Evolutionary conservation across 2,888 invertebrate genomes (phyloP).

Genomic region (Itoplectis maculator): DNA sequence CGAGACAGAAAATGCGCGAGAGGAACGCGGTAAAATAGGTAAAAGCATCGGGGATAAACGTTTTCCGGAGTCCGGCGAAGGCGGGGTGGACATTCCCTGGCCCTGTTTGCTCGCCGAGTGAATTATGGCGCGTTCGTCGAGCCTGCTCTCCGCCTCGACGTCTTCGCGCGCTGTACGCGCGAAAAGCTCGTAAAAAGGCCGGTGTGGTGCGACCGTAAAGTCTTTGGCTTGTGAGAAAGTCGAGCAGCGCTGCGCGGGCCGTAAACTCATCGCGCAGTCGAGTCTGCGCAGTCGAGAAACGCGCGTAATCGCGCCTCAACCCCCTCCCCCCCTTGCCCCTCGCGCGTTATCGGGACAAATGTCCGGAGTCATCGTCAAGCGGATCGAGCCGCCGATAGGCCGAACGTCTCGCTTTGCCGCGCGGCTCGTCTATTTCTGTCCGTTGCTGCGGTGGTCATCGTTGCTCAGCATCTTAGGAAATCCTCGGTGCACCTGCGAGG

Average conservation of each 20-base stretch:
- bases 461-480: conserved; percentile 48
- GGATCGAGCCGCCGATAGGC: conserved; percentile 38
- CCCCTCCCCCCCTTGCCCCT: too few relatives aligned
- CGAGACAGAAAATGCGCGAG: not conserved
- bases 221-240: conserved; percentile 28
- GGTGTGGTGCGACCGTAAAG: conserved; percentile 28
- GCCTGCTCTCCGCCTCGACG: too few relatives aligned
- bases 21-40: conserved; percentile 1
- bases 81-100: conserved; percentile 9
- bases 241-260: conserved; percentile 23
- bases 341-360: conserved; percentile 20
- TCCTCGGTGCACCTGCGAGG: conserved; percentile 25
- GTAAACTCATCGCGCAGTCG: conserved; percentile 30
- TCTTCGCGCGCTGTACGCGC: too few relatives aligned
- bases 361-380: conserved; percentile 43
- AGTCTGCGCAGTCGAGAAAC: not conserved
- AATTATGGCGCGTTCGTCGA: conserved; percentile 39
- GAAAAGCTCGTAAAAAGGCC: conserved; percentile 54
- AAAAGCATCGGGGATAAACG: conserved; percentile 26
- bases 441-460: conserved; percentile 39
- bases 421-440: conserved; percentile 15
- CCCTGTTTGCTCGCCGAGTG: conserved; percentile 32
- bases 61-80: conserved; percentile 24
- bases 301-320: not conserved
- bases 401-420: conserved; percentile 17